Evolutionary conservation across 1,140 invertebrate species (phyloP).

Genomic region (Eurytemora carolleeae): DNA sequence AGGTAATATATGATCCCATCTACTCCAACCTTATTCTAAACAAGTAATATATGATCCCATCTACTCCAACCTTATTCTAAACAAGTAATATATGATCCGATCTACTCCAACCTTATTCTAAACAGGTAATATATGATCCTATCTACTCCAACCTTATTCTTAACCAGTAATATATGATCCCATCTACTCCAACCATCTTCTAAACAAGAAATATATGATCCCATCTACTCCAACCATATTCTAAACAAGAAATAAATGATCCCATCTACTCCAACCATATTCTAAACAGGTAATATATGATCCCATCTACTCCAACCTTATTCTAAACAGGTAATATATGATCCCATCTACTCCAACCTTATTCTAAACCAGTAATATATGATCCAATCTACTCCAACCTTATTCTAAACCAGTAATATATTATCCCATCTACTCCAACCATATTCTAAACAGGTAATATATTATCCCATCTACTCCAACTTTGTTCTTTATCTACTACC

Average conservation of each 20-base stretch:
- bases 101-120: slow-evolving; percentile 70
- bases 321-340: not conserved
- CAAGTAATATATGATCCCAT: not conserved
- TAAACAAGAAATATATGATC: no score
- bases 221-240: not conserved
- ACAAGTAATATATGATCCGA: slow-evolving; percentile 30
- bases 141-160: no score
- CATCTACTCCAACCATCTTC: no score
- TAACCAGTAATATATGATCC: no score
- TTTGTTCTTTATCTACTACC: no score
- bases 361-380: slow-evolving; percentile 20
- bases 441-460: not conserved
- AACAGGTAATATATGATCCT: no score
- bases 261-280: no score
- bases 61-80: not conserved
- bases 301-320: not conserved
- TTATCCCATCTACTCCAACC: not conserved
- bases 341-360: slow-evolving; percentile 73
- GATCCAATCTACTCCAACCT: not conserved
- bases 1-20: slow-evolving; percentile 36
- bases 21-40: slow-evolving; percentile 67
- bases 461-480: no score
- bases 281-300: no score
- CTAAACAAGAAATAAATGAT: not conserved
- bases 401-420: not conserved